Evolutionary conservation across 2,113 vertebrate species (phyloP).

Genomic region (Grus americana): DNA sequence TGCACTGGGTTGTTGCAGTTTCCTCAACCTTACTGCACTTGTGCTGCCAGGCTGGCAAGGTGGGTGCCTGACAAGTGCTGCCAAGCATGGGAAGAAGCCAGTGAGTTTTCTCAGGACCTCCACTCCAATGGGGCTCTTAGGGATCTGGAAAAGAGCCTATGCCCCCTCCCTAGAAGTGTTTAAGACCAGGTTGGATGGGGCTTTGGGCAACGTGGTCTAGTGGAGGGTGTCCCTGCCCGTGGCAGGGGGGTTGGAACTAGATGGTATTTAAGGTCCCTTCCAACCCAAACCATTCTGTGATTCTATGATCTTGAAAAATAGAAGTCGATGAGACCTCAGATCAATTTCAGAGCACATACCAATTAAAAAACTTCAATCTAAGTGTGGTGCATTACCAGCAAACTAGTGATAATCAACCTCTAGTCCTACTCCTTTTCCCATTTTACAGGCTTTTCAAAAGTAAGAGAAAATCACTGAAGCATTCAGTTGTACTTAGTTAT

Average conservation of each 20-base stretch:
- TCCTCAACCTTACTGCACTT: neutral
- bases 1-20: neutral
- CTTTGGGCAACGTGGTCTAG: too few species aligned
- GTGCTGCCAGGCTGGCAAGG: neutral
- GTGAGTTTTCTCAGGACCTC: neutral
- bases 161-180: too few species aligned
- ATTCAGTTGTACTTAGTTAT: neutral
- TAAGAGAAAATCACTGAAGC: neutral
- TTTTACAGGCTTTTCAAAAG: neutral
- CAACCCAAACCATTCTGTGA: too few species aligned
- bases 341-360: neutral
- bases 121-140: too few species aligned
- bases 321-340: neutral
- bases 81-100: neutral
- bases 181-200: too few species aligned
- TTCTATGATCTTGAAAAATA: neutral
- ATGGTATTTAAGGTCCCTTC: too few species aligned
- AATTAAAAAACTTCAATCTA: neutral
- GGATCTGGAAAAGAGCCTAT: neutral
- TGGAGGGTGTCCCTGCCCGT: too few species aligned
- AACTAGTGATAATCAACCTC: neutral
- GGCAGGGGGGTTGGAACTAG: too few species aligned
- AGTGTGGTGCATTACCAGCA: neutral
- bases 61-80: neutral
- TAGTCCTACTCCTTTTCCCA: neutral